Evolutionary conservation across 2,797 vertebrate genomes (phyloP).

Genomic region (Phyllotis vaccarum): DNA sequence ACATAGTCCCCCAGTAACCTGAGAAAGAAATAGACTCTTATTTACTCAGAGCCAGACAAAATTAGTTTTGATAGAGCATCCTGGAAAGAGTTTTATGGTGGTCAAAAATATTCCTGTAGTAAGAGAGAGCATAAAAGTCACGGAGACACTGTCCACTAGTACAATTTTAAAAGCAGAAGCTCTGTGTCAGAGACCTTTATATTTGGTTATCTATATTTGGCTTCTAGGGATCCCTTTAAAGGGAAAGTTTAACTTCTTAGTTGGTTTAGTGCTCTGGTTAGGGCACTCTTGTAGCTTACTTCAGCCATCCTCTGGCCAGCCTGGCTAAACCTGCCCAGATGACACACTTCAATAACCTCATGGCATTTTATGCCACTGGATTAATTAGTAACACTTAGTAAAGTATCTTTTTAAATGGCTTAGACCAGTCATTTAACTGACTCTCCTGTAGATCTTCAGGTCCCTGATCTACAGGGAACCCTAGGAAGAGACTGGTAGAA

Average conservation of each 20-base stretch:
- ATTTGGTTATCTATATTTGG: neutral
- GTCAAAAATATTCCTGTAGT: neutral
- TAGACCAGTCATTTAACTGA: neutral
- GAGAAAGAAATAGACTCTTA: neutral
- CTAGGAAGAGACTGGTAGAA: neutral
- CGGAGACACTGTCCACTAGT: neutral
- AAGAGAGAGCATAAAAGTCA: neutral
- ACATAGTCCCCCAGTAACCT: too few species aligned
- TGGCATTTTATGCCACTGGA: neutral
- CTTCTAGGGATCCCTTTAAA: neutral
- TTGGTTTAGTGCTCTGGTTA: neutral
- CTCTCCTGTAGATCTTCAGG: neutral
- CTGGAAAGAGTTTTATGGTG: neutral
- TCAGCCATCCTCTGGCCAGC: neutral
- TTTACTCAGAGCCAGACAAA: neutral
- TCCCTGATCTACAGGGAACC: neutral
- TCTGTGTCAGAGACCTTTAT: neutral
- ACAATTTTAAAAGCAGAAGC: neutral
- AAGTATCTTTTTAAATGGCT: neutral
- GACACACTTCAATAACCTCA: too few species aligned
- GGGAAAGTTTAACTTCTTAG: neutral
- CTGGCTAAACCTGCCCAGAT: neutral
- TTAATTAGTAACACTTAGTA: too few species aligned
- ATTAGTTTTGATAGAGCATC: neutral
- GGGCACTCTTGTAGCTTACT: neutral